Conservation (phyloP, 2,888 invertebrate species). For the Coelogynopora nodosa region DNA sequence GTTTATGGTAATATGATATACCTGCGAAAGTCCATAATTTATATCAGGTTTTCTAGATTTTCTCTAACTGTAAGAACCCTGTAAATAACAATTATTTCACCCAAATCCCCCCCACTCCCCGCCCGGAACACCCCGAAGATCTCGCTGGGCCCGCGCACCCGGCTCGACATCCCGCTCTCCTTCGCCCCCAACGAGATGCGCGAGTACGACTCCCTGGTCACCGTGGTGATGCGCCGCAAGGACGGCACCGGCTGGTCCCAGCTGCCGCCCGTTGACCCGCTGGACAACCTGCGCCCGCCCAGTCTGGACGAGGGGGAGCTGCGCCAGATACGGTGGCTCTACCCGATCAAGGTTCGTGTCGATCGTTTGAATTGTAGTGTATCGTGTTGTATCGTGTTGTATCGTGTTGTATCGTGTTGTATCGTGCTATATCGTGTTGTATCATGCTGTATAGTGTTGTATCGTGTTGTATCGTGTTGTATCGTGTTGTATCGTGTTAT, state of each 20-base stretch:
- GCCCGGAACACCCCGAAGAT: conserved; percentile 49
- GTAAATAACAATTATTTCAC: too few relatives aligned
- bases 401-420: too few relatives aligned
- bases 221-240: conserved; percentile 54
- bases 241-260: conserved; percentile 52
- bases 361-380: background rate
- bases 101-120: too few relatives aligned
- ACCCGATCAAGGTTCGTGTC: conserved; percentile 52
- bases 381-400: too few relatives aligned
- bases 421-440: too few relatives aligned
- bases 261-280: too few relatives aligned
- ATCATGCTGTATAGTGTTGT: too few relatives aligned
- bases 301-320: conserved; percentile 46
- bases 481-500: too few relatives aligned
- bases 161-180: conserved; percentile 59
- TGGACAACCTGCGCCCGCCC: background rate
- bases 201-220: conserved; percentile 55
- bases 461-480: too few relatives aligned
- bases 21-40: background rate
- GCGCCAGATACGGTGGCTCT: conserved; percentile 57
- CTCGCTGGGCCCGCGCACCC: conserved; percentile 57
- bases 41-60: conserved; percentile 58
- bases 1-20: background rate
- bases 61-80: too few relatives aligned
- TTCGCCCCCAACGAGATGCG: conserved; percentile 59